A percentile compares a stretch with the other conserved stretches of the same genome.
Evolutionary conservation across 2,888 invertebrate genomes (phyloP).

Genomic region (Scrobipalpa costella): DNA sequence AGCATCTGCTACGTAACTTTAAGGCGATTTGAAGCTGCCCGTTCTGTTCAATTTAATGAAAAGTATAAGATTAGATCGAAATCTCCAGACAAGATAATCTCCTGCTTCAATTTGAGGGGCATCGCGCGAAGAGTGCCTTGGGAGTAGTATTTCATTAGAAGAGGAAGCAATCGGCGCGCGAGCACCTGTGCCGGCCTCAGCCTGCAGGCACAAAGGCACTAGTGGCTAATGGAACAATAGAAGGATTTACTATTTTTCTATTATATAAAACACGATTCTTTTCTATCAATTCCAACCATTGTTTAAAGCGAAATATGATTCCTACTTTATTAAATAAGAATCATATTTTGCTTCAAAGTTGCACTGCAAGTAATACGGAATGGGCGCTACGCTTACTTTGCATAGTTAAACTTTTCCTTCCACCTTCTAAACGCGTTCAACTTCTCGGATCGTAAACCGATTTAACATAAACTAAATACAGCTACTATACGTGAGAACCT

Average conservation of each 20-base stretch:
- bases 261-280: not conserved
- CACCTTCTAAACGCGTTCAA: slow-evolving; percentile 26
- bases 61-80: slow-evolving; percentile 65
- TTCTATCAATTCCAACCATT: not conserved
- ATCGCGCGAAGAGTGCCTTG: slow-evolving; percentile 56
- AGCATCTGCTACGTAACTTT: slow-evolving; percentile 38
- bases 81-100: slow-evolving; percentile 69
- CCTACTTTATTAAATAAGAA: not conserved
- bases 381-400: not conserved
- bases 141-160: slow-evolving; percentile 72
- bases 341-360: not conserved
- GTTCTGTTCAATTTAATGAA: slow-evolving; percentile 71
- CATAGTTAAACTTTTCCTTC: slow-evolving; percentile 14
- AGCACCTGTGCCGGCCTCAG: slow-evolving; percentile 50
- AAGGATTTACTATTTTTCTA: slow-evolving; percentile 1
- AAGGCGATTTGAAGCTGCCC: slow-evolving; percentile 56
- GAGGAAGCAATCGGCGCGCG: slow-evolving; percentile 46
- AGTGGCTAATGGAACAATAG: not conserved
- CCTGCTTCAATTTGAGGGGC: slow-evolving; percentile 71
- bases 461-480: slow-evolving; percentile 1
- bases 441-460: slow-evolving; percentile 8
- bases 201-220: not conserved
- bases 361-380: not conserved
- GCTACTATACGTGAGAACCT: not conserved
- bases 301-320: not conserved